Evolutionary conservation across 2,797 vertebrate genomes (phyloP).

Genomic region (Holocentrus rufus): DNA sequence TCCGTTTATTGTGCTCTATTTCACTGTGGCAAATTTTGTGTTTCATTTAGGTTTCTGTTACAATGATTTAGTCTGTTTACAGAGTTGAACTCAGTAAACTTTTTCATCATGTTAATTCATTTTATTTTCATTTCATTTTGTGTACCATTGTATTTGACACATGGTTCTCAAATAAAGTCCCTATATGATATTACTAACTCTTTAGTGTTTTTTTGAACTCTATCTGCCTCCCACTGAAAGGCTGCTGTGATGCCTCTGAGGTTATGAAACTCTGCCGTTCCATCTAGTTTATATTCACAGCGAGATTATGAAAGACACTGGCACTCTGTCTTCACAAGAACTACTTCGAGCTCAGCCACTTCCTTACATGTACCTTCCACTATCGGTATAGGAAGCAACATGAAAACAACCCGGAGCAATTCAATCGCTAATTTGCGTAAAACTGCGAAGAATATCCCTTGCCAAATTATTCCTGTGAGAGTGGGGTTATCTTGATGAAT

Average conservation of each 20-base stretch:
- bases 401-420: slow-evolving; percentile 28
- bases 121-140: slow-evolving; percentile 2
- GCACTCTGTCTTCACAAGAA: slow-evolving; percentile 17
- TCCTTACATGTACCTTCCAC: slow-evolving; percentile 12
- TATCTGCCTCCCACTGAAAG: slow-evolving; percentile 22
- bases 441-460: slow-evolving; percentile 48
- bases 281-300: slow-evolving; percentile 42
- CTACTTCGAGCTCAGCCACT: slow-evolving; percentile 19
- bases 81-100: too few species aligned
- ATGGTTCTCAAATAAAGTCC: not conserved
- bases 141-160: slow-evolving; percentile 23
- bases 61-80: too few species aligned
- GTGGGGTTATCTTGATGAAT: slow-evolving; percentile 56
- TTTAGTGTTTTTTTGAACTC: not conserved
- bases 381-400: slow-evolving; percentile 11
- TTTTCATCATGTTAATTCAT: slow-evolving; percentile 3
- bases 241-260: slow-evolving; percentile 32
- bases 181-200: slow-evolving; percentile 18
- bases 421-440: slow-evolving; percentile 43
- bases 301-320: slow-evolving; percentile 9
- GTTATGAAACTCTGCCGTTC: slow-evolving; percentile 31
- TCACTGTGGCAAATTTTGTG: too few species aligned
- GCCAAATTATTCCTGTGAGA: slow-evolving; percentile 59
- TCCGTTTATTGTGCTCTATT: too few species aligned
- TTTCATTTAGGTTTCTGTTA: too few species aligned